phyloP scores from a whole-genome alignment of 23 tunicate genomes.

The Diplosoma virens region DNA sequence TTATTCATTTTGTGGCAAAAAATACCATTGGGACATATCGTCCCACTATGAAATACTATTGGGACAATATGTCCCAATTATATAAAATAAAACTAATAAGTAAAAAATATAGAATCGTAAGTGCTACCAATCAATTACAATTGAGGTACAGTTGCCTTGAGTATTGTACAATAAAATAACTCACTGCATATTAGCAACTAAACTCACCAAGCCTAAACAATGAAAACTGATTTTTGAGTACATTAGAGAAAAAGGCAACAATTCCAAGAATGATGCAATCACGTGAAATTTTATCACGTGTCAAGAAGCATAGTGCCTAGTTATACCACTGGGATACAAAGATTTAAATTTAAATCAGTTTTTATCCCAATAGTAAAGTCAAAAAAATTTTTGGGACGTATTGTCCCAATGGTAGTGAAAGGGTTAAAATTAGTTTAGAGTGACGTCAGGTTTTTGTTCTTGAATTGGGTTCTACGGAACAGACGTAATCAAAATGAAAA shows the following conservation, averaged over 20 bases:
- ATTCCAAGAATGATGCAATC: slow-evolving; percentile 18
- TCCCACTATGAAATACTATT: slow-evolving; percentile 5
- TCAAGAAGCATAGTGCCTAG: slow-evolving; percentile 7
- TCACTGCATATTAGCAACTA: slow-evolving; percentile 18
- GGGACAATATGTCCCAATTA: slow-evolving; percentile 20
- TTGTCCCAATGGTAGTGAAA: slow-evolving; percentile 22
- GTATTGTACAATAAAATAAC: slow-evolving; percentile 19
- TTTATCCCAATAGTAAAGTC: slow-evolving; percentile 18
- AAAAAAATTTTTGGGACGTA: slow-evolving; percentile 20
- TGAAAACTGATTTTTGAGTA: slow-evolving; percentile 20
- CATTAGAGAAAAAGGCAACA: neutral
- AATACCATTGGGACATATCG: slow-evolving; percentile 2
- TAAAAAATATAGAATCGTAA: slow-evolving; percentile 12
- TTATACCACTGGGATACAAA: slow-evolving; percentile 19
- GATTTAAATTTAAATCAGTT: slow-evolving; percentile 3
- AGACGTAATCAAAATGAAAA: no score
- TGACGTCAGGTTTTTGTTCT: no score
- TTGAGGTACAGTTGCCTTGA: slow-evolving; percentile 18
- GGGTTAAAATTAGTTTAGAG: no score
- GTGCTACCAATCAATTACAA: slow-evolving; percentile 21
- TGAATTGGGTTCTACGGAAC: no score
- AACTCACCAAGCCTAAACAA: slow-evolving; percentile 12
- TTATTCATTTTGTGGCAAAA: slow-evolving; percentile 7
- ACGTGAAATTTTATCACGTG: slow-evolving; percentile 15
- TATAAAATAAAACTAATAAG: slow-evolving; percentile 3